A percentile compares a stretch with the other conserved stretches of the same genome.
phyloP scores from a whole-genome alignment of 2,888 invertebrate species.

The Macrophya annulata region DNA sequence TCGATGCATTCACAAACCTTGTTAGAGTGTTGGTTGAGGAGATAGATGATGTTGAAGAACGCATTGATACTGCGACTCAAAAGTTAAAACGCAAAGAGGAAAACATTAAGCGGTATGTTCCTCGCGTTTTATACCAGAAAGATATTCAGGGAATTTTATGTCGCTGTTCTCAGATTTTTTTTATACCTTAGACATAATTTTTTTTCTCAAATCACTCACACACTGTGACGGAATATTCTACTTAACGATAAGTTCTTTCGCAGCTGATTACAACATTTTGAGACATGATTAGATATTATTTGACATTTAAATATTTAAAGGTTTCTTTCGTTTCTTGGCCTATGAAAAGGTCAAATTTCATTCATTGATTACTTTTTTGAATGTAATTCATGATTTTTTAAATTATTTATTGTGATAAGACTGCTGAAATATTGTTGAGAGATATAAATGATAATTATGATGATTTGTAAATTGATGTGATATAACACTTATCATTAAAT shows the following conservation, averaged over 20 bases:
- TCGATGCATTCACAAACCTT: conserved; percentile 65
- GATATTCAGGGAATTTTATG: not conserved
- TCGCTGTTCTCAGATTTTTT: not conserved
- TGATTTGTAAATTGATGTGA: not conserved
- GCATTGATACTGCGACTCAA: conserved; percentile 57
- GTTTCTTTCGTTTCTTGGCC: too few species aligned
- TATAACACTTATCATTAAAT: conserved; percentile 1
- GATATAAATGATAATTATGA: too few species aligned
- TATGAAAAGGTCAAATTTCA: too few species aligned
- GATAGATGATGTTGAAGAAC: conserved; percentile 58
- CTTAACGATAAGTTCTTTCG: not conserved
- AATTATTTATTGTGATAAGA: too few species aligned
- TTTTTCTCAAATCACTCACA: not conserved
- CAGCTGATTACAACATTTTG: not conserved
- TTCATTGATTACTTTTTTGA: too few species aligned
- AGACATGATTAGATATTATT: not conserved
- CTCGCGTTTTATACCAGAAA: not conserved
- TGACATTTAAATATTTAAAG: not conserved
- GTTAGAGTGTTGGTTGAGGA: conserved; percentile 66
- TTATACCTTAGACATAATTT: not conserved
- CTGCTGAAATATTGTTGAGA: too few species aligned
- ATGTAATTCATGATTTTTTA: too few species aligned
- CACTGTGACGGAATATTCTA: not conserved
- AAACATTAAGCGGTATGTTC: conserved; percentile 69
- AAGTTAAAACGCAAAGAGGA: conserved; percentile 62